Evolutionary conservation across 2,888 invertebrate species (phyloP).

Genomic region (Dyspetes luteomarginatus): DNA sequence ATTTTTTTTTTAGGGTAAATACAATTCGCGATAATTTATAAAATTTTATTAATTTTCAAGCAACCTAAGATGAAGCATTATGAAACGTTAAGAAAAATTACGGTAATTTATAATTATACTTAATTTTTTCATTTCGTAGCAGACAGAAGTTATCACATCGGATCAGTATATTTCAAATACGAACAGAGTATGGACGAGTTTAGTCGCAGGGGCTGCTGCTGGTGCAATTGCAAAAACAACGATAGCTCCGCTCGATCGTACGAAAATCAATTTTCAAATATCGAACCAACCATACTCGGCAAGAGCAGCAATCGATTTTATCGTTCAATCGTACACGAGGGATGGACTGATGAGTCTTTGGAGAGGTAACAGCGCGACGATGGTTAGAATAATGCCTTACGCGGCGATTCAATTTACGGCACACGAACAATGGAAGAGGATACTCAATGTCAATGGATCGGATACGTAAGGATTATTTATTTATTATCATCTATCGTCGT

Average conservation of each 20-base stretch:
- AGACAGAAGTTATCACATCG: constrained; percentile 1
- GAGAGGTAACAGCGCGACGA: constrained; percentile 99
- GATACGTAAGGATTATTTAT: constrained; percentile 83
- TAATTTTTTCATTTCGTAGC: constrained; percentile 1
- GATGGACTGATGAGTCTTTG: constrained; percentile 95
- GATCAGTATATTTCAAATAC: constrained; percentile 82
- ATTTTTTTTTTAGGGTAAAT: no score
- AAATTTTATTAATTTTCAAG: no score
- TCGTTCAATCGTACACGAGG: constrained; percentile 87
- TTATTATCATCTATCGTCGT: constrained; percentile 17
- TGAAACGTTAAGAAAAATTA: no score
- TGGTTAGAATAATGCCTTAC: constrained; percentile 98
- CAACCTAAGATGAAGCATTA: no score
- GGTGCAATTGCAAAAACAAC: constrained; percentile 97
- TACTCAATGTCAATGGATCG: constrained; percentile 89
- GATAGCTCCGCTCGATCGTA: constrained; percentile 98
- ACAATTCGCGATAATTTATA: no score
- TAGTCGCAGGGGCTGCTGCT: constrained; percentile 95
- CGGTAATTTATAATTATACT: neutral
- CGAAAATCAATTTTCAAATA: constrained; percentile 99
- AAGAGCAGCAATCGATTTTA: constrained; percentile 88
- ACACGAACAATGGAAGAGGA: constrained; percentile 97
- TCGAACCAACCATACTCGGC: constrained; percentile 90
- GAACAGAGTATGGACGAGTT: constrained; percentile 90
- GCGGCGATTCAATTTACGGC: constrained; percentile 99